Evolutionary conservation across 1,140 invertebrate species (phyloP), one percentile per base, ranked within the genome.

Genomic region (Laupala kohalensis): DNA sequence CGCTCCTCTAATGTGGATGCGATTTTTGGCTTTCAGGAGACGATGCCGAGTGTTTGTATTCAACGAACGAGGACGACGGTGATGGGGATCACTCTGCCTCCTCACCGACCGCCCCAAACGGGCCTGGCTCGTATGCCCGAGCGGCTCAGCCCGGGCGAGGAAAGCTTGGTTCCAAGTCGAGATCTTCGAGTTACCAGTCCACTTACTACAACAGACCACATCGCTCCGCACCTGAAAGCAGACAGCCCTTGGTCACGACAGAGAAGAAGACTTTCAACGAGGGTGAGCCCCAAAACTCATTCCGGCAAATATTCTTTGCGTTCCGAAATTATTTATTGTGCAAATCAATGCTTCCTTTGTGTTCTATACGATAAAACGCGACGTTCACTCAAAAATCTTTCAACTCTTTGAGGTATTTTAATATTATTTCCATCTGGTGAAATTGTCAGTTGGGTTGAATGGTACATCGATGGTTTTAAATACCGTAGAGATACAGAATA

Each of bases 181-280:
- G 25, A 62, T 23, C 30, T 25, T 27, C 69, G n/a, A 23, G 23
- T 27, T 24, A 69, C 25, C 63, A 28, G 9, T 23, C 13, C 27
- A 6, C 24, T 26, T 37, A 67, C 37, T 62, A 63, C 67, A 63
- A 65, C 62, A 30, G 37, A 25, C 37, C 37, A 19, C 73, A 73
- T 64, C 67, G 69, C 23, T 26, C 30, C 64, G 19, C 15, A 27
- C 27, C 25, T 25, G 28, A 70, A 6, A 37, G 24, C 53, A 69
- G 30, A 24, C 69, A 73, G 66, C 69, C 70, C 6, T 65, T 73
- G 67, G 70, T 73, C 25, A 71, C 73, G 25, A 67, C 69, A 19
- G 71, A 72, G 67, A 67, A 69, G 67, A 73, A 71, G 65, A 71
- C 65, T 25, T 71, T 71, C 65, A 70, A 71, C 66, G 69, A 71